phyloP scores from a whole-genome alignment of 2,113 vertebrate genomes.

The Pimephales promelas region DNA sequence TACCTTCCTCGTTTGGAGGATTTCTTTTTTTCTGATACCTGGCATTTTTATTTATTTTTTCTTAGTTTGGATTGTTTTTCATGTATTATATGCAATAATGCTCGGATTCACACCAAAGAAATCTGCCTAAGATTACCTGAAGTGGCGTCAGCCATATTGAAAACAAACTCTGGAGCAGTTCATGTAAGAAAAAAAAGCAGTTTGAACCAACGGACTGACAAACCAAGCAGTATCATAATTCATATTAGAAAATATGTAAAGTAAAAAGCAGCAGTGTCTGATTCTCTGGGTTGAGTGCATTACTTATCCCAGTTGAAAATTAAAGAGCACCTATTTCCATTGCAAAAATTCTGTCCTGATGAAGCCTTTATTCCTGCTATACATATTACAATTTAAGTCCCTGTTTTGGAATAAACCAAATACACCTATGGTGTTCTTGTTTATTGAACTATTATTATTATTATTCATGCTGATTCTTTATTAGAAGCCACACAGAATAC shows the following conservation, averaged over 20 bases:
- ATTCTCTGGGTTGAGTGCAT: background rate
- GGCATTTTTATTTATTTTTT: background rate
- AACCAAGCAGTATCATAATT: conserved; percentile 5
- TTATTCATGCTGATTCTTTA: no score
- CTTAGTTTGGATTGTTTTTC: background rate
- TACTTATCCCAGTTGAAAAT: background rate
- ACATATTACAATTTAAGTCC: background rate
- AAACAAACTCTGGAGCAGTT: background rate
- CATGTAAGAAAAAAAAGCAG: background rate
- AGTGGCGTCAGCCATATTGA: background rate
- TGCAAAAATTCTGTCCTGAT: background rate
- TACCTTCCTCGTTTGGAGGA: background rate
- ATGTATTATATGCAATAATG: background rate
- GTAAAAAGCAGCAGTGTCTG: no score
- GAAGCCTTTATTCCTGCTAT: background rate
- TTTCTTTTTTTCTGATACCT: background rate
- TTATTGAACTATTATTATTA: no score
- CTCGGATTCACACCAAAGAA: background rate
- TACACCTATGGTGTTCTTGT: no score
- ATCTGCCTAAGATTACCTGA: background rate
- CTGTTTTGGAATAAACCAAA: background rate
- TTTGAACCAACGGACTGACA: background rate
- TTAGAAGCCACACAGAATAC: no score
- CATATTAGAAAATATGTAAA: background rate
- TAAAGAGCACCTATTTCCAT: background rate